phyloP scores from a whole-genome alignment of 2,113 vertebrate species.

The Centropristis striata region DNA sequence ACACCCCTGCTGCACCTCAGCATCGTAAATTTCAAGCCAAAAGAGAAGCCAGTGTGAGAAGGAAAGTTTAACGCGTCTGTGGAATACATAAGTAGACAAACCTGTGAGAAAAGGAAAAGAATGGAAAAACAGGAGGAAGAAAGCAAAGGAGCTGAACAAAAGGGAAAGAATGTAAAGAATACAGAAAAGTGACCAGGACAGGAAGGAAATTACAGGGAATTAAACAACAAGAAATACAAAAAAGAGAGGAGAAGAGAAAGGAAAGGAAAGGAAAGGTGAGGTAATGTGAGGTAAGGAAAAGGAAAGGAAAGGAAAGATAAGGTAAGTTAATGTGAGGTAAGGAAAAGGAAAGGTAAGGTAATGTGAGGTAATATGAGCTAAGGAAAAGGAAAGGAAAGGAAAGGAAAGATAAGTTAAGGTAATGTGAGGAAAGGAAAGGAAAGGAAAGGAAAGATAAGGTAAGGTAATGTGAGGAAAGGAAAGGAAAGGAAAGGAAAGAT shows the following conservation, averaged over 20 bases:
- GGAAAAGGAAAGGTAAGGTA: neutral
- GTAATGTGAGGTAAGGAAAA: neutral
- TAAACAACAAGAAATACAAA: neutral
- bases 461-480: too few species aligned
- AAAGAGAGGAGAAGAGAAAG: too few species aligned
- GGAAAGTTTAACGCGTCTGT: slow-evolving; percentile 61
- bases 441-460: neutral
- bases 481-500: too few species aligned
- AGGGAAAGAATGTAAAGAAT: neutral
- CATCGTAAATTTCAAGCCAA: slow-evolving; percentile 75
- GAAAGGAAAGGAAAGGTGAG: slow-evolving; percentile 15
- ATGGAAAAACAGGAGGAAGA: neutral
- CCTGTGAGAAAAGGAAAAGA: neutral
- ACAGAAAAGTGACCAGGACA: neutral
- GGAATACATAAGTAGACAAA: slow-evolving; percentile 19
- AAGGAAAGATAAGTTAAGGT: slow-evolving; percentile 8
- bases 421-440: slow-evolving; percentile 9
- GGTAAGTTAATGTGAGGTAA: too few species aligned
- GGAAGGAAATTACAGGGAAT: neutral
- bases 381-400: neutral
- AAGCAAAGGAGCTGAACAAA: neutral
- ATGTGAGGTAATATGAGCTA: too few species aligned
- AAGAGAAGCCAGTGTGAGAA: slow-evolving; percentile 23
- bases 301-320: neutral
- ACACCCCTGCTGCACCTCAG: slow-evolving; percentile 69